Evolutionary conservation across 1,140 invertebrate genomes (phyloP).

Genomic region (Pomacea maculata): DNA sequence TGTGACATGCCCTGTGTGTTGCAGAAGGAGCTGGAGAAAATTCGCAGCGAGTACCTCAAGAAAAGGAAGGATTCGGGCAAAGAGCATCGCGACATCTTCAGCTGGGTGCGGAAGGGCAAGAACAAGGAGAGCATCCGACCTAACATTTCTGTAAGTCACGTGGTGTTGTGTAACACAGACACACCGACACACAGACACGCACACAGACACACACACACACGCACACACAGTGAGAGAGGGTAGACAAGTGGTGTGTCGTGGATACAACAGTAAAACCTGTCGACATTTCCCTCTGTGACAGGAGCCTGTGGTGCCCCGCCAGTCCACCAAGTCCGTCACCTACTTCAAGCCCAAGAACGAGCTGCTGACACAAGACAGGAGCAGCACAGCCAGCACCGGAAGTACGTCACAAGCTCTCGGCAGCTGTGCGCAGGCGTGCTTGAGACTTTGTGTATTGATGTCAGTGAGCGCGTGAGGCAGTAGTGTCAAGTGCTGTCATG

Average conservation of each 20-base stretch:
- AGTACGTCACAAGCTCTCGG: background rate
- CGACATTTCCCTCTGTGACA: background rate
- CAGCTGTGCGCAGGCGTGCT: background rate
- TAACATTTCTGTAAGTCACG: background rate
- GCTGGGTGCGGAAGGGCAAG: background rate
- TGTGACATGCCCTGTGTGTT: background rate
- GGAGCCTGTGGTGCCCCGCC: background rate
- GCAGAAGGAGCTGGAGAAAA: constrained; percentile 5
- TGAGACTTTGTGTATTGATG: background rate
- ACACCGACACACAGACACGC: background rate
- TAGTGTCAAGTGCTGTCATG: too few relatives aligned
- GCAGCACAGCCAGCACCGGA: constrained; percentile 8
- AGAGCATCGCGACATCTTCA: background rate
- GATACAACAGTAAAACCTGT: background rate
- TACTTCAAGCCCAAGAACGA: background rate
- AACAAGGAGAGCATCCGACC: background rate
- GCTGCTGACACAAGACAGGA: background rate
- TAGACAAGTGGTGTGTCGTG: background rate
- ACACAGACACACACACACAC: background rate
- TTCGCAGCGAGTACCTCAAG: background rate
- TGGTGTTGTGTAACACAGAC: background rate
- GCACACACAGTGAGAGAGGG: background rate
- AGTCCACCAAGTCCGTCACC: background rate
- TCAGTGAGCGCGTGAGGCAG: background rate
- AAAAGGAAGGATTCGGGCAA: background rate